Evolutionary conservation across 2,888 invertebrate species (phyloP), one percentile per base, ranked within the genome.

Genomic region (Cerastis leucographa): DNA sequence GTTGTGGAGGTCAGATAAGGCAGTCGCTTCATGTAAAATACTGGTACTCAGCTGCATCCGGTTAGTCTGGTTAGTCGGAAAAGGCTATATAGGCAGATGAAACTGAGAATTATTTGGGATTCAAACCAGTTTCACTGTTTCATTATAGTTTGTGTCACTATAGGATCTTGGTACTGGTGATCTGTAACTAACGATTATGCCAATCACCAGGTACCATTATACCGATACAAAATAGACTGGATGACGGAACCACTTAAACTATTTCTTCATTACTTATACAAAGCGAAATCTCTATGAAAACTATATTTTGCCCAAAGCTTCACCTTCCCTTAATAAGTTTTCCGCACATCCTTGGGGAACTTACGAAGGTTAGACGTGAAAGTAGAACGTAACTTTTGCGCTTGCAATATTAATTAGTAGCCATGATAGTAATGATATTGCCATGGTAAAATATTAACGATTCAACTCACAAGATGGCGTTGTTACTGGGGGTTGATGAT

Each of bases 301-400:
- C 29, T 25, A 49, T 46, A 12, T 59, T 7, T 29, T n/a, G 19
- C 17, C 35, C 22, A 7, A 11, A 64, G 7, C 19, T 76, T 46
- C 44, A 56, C 29, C 73, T 29, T 25, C 44, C 56, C 40, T 40
- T 49, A 29, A n/a, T 62, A 76, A 76, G 56, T 76, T 77, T n/a
- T 56, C 4, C 9, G 1, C 40, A 42, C 6, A 7, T 49, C 77
- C 49, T 29, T n/a, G 0, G 77, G 77, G 59, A 49, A 42, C 19
- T 4, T 29, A 40, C 44, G 54, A 22, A 29, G 12, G 17, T 51
- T 6, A 25, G 11, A 22, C 11, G 5, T 2, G 42, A 40, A 49
- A 19, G 49, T 76, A 42, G 77, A 49, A 66, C 25, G 19, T 40
- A 40, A 51, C 46, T 76, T 56, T 76, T 46, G 19, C 17, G 19